These are phyloP conservation scores for Drosophila gunungcola DNA, from an alignment of 1,140 invertebrate species.

Conservation along the genomic window DNA sequence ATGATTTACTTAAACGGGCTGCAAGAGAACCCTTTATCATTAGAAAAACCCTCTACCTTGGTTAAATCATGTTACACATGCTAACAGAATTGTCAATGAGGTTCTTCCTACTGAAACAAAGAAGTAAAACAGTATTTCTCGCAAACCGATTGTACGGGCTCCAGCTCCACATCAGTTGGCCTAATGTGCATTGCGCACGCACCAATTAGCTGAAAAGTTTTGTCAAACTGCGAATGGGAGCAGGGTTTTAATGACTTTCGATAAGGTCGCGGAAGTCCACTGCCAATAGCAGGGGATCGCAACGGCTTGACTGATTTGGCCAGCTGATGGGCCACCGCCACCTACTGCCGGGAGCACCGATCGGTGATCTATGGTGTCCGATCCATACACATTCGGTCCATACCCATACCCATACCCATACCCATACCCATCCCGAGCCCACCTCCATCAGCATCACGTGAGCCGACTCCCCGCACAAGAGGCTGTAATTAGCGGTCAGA, in stretches of 20 bases:
- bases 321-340: conserved; percentile 2
- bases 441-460: conserved; percentile 48
- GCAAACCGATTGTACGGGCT: background rate
- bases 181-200: conserved; percentile 22
- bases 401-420: too few relatives aligned
- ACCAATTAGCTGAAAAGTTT: conserved; percentile 36
- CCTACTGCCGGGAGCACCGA: conserved; percentile 6
- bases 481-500: conserved; percentile 71
- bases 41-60: too few relatives aligned
- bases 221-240: conserved; percentile 23
- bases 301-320: background rate
- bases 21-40: too few relatives aligned
- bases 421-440: conserved; percentile 4
- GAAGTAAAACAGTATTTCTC: background rate
- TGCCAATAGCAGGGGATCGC: background rate
- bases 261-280: conserved; percentile 1
- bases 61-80: too few relatives aligned
- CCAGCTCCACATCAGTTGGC: background rate
- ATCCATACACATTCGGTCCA: conserved; percentile 39
- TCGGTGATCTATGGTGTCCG: conserved; percentile 62
- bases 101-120: background rate
- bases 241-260: background rate
- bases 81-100: too few relatives aligned
- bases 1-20: too few relatives aligned
- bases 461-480: conserved; percentile 40